phyloP scores from a whole-genome alignment of 1,140 invertebrate species.

The Ridgeia piscesae region DNA sequence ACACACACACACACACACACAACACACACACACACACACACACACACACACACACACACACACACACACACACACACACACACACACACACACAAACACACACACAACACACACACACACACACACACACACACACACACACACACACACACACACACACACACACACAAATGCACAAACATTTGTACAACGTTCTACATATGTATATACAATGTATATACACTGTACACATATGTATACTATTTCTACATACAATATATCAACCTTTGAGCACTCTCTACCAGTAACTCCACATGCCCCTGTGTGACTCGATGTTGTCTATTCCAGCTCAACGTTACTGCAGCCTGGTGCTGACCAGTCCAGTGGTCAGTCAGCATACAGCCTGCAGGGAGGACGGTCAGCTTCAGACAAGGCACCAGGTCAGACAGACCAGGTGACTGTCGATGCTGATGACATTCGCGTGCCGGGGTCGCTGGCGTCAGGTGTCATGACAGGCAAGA shows the following conservation, averaged over 20 bases:
- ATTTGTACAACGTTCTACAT: no score
- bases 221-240: no score
- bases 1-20: no score
- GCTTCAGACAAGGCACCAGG: neutral
- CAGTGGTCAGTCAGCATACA: neutral
- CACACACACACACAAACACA: no score
- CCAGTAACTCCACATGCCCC: neutral
- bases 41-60: no score
- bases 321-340: neutral
- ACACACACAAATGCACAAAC: no score
- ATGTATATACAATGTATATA: no score
- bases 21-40: no score
- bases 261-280: neutral
- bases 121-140: no score
- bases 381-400: neutral
- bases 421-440: neutral
- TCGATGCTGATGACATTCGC: neutral
- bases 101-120: no score
- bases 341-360: neutral
- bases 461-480: constrained; percentile 60
- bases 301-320: neutral
- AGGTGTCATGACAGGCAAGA: constrained; percentile 54
- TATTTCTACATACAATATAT: neutral
- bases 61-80: no score
- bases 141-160: no score